These are phyloP conservation scores for Luperina testacea DNA, from an alignment of 2,888 invertebrate species.

Conservation along the genomic window DNA sequence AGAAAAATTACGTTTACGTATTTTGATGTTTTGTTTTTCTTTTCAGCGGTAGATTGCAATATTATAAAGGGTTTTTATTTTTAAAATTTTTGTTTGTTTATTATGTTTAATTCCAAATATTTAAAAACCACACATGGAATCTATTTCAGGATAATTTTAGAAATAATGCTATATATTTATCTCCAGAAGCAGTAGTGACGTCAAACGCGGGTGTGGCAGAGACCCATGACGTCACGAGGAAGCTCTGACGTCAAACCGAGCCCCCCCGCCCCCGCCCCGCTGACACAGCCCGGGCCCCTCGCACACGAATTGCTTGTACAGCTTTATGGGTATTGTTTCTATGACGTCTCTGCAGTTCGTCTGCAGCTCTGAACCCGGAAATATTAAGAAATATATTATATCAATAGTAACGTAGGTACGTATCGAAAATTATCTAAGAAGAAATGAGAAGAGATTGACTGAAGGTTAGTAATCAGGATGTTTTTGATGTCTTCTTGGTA, in stretches of 20 bases:
- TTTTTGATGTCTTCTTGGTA: neutral
- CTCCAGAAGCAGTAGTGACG: constrained; percentile 79
- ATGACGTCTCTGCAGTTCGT: constrained; percentile 68
- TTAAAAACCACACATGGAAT: neutral
- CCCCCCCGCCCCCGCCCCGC: constrained; percentile 69
- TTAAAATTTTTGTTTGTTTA: neutral
- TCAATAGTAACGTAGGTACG: too few species aligned
- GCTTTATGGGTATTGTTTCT: constrained; percentile 84
- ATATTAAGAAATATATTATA: neutral
- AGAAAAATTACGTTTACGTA: neutral
- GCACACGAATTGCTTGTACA: constrained; percentile 79
- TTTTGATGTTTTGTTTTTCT: neutral
- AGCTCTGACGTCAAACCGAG: constrained; percentile 87
- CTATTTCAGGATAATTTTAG: constrained; percentile 8
- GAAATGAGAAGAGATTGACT: neutral
- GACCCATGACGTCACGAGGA: constrained; percentile 87
- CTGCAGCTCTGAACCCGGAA: constrained; percentile 45
- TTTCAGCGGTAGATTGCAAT: neutral
- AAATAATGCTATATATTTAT: constrained; percentile 56
- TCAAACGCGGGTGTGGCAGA: constrained; percentile 88
- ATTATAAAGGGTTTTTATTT: neutral
- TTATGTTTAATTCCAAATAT: neutral
- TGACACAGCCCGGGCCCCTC: constrained; percentile 68
- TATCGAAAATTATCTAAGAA: neutral
- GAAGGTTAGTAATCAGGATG: neutral